Conservation (phyloP, 2,797 vertebrate genomes). For the Scarus forsteni region DNA sequence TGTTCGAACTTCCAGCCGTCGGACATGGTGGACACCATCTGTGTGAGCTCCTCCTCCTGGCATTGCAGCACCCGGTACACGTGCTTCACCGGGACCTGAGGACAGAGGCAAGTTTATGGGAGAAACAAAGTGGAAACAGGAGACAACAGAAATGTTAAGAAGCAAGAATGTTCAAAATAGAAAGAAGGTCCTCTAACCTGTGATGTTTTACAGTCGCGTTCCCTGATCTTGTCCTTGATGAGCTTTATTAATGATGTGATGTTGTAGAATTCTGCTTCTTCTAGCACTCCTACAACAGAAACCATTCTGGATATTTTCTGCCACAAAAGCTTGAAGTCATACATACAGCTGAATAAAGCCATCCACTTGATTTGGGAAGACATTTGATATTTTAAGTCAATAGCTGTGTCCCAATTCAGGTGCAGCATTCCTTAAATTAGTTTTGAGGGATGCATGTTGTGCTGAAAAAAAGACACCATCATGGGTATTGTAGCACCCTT, state of each 20-base stretch:
- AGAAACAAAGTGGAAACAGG: not conserved
- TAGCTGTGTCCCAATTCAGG: too few relatives aligned
- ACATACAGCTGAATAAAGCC: too few relatives aligned
- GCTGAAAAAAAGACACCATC: too few relatives aligned
- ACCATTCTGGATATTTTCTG: not conserved
- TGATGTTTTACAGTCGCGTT: conserved; percentile 95
- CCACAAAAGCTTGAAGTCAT: not conserved
- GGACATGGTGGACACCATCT: conserved; percentile 99
- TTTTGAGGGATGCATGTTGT: too few relatives aligned
- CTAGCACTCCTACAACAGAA: conserved; percentile 88
- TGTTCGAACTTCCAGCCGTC: conserved; percentile 99
- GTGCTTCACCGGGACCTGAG: conserved; percentile 94
- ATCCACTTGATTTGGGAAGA: too few relatives aligned
- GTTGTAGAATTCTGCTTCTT: conserved; percentile 99
- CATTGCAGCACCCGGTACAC: conserved; percentile 98
- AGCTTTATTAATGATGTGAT: conserved; percentile 99
- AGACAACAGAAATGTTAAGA: not conserved
- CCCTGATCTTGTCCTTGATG: conserved; percentile 98
- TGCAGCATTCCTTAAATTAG: too few relatives aligned
- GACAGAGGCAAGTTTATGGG: not conserved
- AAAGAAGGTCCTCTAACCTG: conserved; percentile 82
- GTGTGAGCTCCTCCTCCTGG: conserved; percentile 97
- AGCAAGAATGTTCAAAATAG: fast-evolving
- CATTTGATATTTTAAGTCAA: too few relatives aligned
- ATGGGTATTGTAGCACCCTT: too few relatives aligned